Evolutionary conservation across 2,888 invertebrate species (phyloP), one percentile per base, ranked within the genome.

Genomic region (Patella ulyssiponensis): DNA sequence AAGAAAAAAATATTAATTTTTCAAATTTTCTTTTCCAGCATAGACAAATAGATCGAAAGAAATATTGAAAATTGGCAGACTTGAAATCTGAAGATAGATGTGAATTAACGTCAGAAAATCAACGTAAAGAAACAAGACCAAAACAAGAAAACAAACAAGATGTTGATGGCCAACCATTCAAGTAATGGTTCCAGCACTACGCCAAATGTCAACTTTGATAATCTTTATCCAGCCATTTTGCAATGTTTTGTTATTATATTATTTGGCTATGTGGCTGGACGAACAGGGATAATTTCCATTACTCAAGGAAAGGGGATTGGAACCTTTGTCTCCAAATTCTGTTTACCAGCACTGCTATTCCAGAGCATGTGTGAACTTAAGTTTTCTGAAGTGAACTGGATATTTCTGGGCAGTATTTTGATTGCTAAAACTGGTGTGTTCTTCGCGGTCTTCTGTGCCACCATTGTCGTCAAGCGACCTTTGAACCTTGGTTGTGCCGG

Each of bases 321-420:
- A 78, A 96, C 96, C 76, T 98, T 97, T 93, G 96, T 98, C 4
- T 97, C 97, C 17, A 97, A 96, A 64, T 98, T 98, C 93, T 96
- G 97, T 20, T 92, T 98, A 80, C 98, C 98, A 64, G 95, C 97
- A 1, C 92, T 98, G 27, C 97, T 98, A 88, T 98, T 98, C 90
- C 93, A 96, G 86, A 97, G 97, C 11, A 92, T 98, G 89, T 97
- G 97, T 33, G 94, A 95, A 87, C 92, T 98, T 44, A 94, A 98
- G 89, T 91, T 91, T 79, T 54, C 93, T 94, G 82, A 83, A 75
- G 91, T 91, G 52, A 97, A 98, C 91, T 98, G 98, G 98, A 94
- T 93, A 83, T 98, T 98, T 91, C 93, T 98, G n/a, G 89, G 95
- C 77, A 95, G 97, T 71, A 95, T 98, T 87, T 93, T 97, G 56